Evolutionary conservation across 64 coral and sea anemone genomes (phyloP), one percentile per base, ranked within the genome.

Genomic region (Platygyra sinensis): DNA sequence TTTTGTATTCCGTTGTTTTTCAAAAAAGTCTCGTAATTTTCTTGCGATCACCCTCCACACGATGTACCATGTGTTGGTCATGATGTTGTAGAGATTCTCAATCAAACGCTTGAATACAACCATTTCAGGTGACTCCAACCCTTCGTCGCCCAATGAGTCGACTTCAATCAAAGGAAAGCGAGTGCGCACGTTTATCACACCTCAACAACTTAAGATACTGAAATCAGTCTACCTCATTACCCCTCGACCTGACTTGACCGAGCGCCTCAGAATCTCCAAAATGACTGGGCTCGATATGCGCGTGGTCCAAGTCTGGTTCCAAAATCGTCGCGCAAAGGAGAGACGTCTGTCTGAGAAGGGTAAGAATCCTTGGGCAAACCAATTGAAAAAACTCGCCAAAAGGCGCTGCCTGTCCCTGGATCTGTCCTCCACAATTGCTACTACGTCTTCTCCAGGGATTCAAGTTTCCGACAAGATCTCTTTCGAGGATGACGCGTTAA

Each of bases 231-330:
- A 96, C 52, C 76, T 59, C 33, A 30, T 52, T 27, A 82, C 86
- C 18, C 90, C 94, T 38, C 78, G 86, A 6, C 90, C 94, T 39
- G 75, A 79, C 29, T 86, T 90, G 55, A 74, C 80, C 50, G 94
- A 96, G 19, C 86, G 94, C 12, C 86, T 80, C 73, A 91, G 81
- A 32, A 93, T 96, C 71, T 86, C 94, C 27, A 84, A 89, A 10
- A 25, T 83, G 73, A 96, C 90, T 80, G 94, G 94, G 31, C 87
- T 96, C 0, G 90, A 96, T 46, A 96, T 96, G 90, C 80, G 94
- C 22, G 94, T 96, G 77, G 90, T 96, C n/a, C 90, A 96, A 33
- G 94, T 96, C 0, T 96, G 94, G 94, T 96, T 96, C 72, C 94
- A 96, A 61, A 96, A 96, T 38, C 90, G 90, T 28, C 87, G 94